phyloP scores from a whole-genome alignment of 2,113 vertebrate genomes.

The Balaenoptera acutorostrata region DNA sequence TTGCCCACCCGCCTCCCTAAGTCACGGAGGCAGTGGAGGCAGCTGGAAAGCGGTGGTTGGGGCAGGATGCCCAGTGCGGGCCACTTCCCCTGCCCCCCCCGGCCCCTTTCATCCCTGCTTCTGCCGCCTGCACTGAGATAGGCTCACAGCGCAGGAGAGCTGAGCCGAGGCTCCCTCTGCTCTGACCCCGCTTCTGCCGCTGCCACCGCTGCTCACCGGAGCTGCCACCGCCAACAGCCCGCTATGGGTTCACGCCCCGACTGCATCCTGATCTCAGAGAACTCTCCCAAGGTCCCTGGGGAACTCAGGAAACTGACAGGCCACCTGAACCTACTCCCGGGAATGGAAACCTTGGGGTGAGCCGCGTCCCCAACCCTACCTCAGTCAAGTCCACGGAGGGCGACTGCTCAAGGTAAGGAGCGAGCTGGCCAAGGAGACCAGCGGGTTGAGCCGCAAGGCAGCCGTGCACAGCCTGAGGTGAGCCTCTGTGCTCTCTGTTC shows the following conservation, averaged over 20 bases:
- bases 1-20: background rate
- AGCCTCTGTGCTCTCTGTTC: fast-evolving
- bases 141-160: background rate
- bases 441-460: background rate
- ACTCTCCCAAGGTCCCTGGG: fast-evolving
- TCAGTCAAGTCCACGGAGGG: background rate
- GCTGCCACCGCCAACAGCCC: fast-evolving
- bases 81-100: fast-evolving
- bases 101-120: fast-evolving
- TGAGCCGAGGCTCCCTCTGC: background rate
- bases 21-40: no score
- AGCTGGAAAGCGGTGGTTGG: background rate
- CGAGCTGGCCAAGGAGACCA: fast-evolving
- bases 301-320: fast-evolving
- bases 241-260: background rate
- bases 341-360: background rate
- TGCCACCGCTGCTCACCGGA: fast-evolving
- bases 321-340: background rate
- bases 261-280: background rate
- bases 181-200: background rate
- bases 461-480: fast-evolving
- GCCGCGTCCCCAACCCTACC: fast-evolving
- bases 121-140: background rate
- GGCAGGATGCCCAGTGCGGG: fast-evolving
- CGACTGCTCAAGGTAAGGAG: no score